These are phyloP conservation scores for Quadriops clusia DNA, from an alignment of 2,888 invertebrate genomes.

Conservation along the genomic window DNA sequence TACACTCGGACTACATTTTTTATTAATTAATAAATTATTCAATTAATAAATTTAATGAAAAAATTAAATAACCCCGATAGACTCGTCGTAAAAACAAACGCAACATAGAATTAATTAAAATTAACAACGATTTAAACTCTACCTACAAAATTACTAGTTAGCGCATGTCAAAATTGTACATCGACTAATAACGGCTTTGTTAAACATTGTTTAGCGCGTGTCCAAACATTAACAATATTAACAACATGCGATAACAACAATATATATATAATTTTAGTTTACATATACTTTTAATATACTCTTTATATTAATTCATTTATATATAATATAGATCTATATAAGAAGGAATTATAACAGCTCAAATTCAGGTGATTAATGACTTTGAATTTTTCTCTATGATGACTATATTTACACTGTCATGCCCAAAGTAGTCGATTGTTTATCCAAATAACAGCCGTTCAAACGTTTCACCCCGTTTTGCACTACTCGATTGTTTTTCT, in stretches of 20 bases:
- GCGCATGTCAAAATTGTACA: conserved; percentile 17
- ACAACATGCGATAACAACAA: conserved; percentile 40
- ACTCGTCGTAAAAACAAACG: too few relatives aligned
- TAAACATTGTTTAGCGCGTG: conserved; percentile 25
- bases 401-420: conserved; percentile 22
- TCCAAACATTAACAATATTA: conserved; percentile 38
- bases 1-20: too few relatives aligned
- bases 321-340: conserved; percentile 27
- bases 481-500: too few relatives aligned
- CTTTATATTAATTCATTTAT: conserved; percentile 27
- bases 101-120: too few relatives aligned
- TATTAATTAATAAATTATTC: too few relatives aligned
- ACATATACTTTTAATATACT: conserved; percentile 21
- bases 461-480: too few relatives aligned
- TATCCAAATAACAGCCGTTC: too few relatives aligned
- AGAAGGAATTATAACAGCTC: conserved; percentile 31
- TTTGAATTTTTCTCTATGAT: conserved; percentile 26
- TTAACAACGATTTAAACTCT: too few relatives aligned
- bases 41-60: too few relatives aligned
- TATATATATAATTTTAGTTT: conserved; percentile 30
- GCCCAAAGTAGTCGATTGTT: too few relatives aligned
- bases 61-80: too few relatives aligned
- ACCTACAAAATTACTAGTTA: conserved; percentile 15
- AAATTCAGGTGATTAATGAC: conserved; percentile 24
- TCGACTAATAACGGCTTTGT: conserved; percentile 28